Evolutionary conservation across 2,113 vertebrate genomes (phyloP).

Genomic region (Hippocampus mohnikei): DNA sequence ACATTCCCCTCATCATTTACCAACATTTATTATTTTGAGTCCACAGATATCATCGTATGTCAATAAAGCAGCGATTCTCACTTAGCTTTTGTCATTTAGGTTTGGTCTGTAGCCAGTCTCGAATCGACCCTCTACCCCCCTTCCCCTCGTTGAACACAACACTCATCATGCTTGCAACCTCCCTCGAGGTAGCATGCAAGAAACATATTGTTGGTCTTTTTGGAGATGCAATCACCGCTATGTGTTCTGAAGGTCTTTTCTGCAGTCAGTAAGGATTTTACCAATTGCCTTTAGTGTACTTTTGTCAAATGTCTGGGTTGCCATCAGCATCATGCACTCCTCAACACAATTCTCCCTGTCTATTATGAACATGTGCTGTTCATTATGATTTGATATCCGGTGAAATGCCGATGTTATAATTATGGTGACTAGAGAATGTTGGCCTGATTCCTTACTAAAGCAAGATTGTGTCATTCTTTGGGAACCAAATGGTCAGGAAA

Average conservation of each 20-base stretch:
- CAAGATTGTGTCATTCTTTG: neutral
- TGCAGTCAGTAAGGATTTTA: neutral
- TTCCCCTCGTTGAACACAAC: neutral
- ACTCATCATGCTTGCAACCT: neutral
- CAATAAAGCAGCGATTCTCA: neutral
- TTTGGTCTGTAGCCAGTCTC: neutral
- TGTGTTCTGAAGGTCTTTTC: neutral
- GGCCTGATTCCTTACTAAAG: too few species aligned
- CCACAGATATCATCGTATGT: too few species aligned
- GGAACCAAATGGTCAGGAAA: neutral
- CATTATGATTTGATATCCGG: neutral
- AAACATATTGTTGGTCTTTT: neutral
- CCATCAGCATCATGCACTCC: neutral
- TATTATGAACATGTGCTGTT: neutral
- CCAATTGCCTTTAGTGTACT: neutral
- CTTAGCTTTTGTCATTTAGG: neutral
- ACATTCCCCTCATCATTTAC: too few species aligned
- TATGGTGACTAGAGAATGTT: constrained; percentile 1
- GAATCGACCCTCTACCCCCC: neutral
- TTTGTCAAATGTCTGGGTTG: neutral
- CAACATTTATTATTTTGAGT: too few species aligned
- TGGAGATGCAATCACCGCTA: neutral
- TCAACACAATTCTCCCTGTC: neutral
- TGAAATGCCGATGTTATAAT: neutral
- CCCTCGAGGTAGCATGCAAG: neutral